phyloP scores from a whole-genome alignment of 2,113 vertebrate species.

The Phalacrocorax aristotelis region DNA sequence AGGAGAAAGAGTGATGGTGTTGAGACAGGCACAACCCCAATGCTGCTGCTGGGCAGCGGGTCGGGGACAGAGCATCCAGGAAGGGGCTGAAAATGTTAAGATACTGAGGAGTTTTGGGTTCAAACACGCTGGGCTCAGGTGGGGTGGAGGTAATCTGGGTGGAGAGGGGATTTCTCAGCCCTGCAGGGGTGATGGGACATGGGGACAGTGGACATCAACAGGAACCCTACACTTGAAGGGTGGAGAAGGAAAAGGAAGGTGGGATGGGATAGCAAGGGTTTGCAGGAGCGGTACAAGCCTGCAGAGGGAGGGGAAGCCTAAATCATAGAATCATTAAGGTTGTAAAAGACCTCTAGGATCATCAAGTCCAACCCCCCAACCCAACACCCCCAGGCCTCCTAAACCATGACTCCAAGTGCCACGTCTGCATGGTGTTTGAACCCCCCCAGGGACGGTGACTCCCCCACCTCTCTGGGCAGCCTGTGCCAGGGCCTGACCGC shows the following conservation, averaged over 20 bases:
- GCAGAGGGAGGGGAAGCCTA: not conserved
- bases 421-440: no score
- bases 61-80: accelerated
- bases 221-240: not conserved
- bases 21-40: not conserved
- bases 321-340: not conserved
- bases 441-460: no score
- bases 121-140: not conserved
- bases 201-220: not conserved
- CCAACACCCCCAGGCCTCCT: no score
- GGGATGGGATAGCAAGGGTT: not conserved
- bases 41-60: not conserved
- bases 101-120: not conserved
- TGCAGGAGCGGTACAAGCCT: not conserved
- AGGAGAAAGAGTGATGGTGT: not conserved
- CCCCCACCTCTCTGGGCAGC: no score
- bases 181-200: not conserved
- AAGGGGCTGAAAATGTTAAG: not conserved
- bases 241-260: not conserved
- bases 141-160: no score
- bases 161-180: not conserved
- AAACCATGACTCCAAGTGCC: no score
- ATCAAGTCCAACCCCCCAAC: no score
- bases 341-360: no score
- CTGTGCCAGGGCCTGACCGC: no score